Evolutionary conservation across 2,797 vertebrate genomes (phyloP).

Genomic region (Tenualosa ilisha): DNA sequence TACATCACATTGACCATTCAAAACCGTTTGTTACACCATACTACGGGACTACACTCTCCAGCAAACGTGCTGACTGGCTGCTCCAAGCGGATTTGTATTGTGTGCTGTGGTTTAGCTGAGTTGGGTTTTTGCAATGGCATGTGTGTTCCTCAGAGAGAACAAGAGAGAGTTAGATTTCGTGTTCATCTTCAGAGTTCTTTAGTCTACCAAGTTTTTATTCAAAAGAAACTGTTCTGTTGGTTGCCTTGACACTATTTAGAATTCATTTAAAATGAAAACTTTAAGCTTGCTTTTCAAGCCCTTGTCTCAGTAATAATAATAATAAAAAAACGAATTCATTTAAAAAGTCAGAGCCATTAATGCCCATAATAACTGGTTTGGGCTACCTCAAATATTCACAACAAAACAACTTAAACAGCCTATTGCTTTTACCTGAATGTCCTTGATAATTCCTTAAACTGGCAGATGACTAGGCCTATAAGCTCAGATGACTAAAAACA

Average conservation of each 20-base stretch:
- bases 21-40: conserved; percentile 49
- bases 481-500: neutral
- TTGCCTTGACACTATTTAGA: neutral
- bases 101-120: conserved; percentile 75
- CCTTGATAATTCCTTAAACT: too few relatives aligned
- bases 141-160: conserved; percentile 50
- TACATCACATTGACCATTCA: conserved; percentile 42
- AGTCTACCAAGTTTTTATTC: too few relatives aligned
- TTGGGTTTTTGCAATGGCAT: conserved; percentile 65
- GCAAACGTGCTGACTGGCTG: conserved; percentile 75
- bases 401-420: too few relatives aligned
- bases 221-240: neutral
- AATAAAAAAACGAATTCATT: too few relatives aligned
- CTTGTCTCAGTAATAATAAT: neutral
- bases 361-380: neutral
- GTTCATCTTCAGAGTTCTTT: neutral
- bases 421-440: too few relatives aligned
- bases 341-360: neutral
- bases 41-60: conserved; percentile 63
- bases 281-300: neutral
- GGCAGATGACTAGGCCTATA: neutral
- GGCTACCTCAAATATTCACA: too few relatives aligned
- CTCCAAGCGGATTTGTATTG: conserved; percentile 73
- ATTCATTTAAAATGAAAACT: neutral
- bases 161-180: neutral